A percentile compares a stretch with the other conserved stretches of the same genome.
Conservation (phyloP, 2,888 invertebrate genomes). For the Mellilla xanthometata region DNA sequence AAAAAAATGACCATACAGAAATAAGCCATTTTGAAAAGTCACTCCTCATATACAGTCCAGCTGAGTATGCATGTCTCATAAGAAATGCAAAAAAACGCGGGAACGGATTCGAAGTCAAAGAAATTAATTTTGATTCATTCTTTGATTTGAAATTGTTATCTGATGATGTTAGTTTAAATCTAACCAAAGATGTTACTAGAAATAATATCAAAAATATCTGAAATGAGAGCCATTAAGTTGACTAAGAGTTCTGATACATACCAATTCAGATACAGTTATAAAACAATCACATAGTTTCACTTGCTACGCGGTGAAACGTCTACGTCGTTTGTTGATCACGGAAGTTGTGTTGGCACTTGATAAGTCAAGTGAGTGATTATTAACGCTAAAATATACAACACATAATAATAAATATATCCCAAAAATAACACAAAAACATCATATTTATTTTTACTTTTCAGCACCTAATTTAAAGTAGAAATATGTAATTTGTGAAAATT, state of each 20-base stretch:
- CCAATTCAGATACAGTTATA: not conserved
- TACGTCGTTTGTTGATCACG: conserved; percentile 65
- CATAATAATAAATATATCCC: too few species aligned
- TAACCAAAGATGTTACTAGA: not conserved
- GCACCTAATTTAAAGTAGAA: too few species aligned
- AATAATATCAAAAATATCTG: not conserved
- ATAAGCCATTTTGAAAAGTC: too few species aligned
- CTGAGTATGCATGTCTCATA: too few species aligned
- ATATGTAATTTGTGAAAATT: too few species aligned
- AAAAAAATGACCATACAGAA: too few species aligned
- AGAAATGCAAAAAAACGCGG: too few species aligned
- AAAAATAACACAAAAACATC: too few species aligned
- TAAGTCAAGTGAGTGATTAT: conserved; percentile 40
- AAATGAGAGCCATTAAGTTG: not conserved
- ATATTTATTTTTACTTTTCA: too few species aligned
- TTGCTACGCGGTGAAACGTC: conserved; percentile 77
- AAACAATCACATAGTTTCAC: conserved; percentile 52
- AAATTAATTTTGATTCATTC: conserved; percentile 3
- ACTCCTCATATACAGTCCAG: too few species aligned
- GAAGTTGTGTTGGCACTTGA: conserved; percentile 72
- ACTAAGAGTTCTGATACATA: not conserved
- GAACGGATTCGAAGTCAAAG: not conserved
- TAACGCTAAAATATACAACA: too few species aligned
- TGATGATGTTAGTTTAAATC: not conserved
- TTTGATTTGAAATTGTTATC: not conserved